Conservation (phyloP, 2,797 vertebrate genomes). For the Mormyrops attenuatus region DNA sequence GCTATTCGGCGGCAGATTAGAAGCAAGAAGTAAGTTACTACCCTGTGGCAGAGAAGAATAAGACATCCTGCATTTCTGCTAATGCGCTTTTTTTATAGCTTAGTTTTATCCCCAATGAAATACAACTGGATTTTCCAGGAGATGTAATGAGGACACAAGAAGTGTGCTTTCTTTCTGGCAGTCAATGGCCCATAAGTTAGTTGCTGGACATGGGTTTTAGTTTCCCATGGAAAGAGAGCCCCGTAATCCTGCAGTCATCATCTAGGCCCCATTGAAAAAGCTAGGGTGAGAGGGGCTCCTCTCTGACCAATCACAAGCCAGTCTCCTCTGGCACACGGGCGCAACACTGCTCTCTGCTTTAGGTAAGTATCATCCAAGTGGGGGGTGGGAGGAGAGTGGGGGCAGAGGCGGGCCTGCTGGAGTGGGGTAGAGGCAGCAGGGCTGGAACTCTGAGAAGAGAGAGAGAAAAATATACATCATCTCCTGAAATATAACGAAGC, state of each 20-base stretch:
- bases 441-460: background rate
- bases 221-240: background rate
- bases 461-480: slow-evolving; percentile 3
- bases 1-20: background rate
- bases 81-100: background rate
- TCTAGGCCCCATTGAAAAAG: background rate
- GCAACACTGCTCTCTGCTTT: background rate
- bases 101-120: background rate
- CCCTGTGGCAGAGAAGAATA: background rate
- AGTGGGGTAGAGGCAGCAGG: background rate
- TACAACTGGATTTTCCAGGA: background rate
- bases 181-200: background rate
- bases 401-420: background rate
- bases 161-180: background rate
- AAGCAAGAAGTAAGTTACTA: background rate
- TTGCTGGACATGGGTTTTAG: background rate
- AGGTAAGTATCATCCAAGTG: background rate
- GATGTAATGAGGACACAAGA: background rate
- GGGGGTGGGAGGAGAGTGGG: background rate
- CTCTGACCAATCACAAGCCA: background rate
- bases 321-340: background rate
- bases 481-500: background rate
- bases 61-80: background rate
- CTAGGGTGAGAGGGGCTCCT: background rate
- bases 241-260: background rate